phyloP scores from a whole-genome alignment of 1,140 invertebrate genomes.

The Notospermus geniculatus region DNA sequence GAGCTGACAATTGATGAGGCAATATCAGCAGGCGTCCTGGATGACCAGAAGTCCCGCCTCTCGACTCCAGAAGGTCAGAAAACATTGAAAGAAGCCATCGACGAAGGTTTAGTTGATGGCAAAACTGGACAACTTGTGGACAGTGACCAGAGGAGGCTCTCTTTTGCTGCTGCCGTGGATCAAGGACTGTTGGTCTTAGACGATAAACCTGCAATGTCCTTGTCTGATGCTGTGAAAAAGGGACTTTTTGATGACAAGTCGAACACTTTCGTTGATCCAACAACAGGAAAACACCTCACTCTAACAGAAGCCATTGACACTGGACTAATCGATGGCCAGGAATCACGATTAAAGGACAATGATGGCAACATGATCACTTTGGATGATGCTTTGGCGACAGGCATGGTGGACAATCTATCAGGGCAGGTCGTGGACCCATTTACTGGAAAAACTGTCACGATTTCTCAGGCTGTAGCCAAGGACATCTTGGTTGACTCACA shows the following conservation, averaged over 20 bases:
- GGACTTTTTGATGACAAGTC: slow-evolving; percentile 74
- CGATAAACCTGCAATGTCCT: slow-evolving; percentile 58
- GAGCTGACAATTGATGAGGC: slow-evolving; percentile 14
- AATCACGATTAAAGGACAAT: slow-evolving; percentile 36
- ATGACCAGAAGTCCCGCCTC: slow-evolving; percentile 5
- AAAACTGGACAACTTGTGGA: slow-evolving; percentile 72
- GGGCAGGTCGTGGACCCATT: slow-evolving; percentile 17
- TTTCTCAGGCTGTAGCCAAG: neutral
- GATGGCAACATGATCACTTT: slow-evolving; percentile 40
- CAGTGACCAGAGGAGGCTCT: no score
- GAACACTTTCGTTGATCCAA: slow-evolving; percentile 67
- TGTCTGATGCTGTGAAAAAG: slow-evolving; percentile 49
- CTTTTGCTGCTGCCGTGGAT: slow-evolving; percentile 67
- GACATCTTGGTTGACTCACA: neutral
- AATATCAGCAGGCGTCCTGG: slow-evolving; percentile 49
- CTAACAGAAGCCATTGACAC: slow-evolving; percentile 65
- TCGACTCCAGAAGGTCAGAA: slow-evolving; percentile 11
- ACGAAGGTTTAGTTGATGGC: slow-evolving; percentile 71
- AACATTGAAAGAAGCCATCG: slow-evolving; percentile 63
- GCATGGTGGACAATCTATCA: slow-evolving; percentile 11
- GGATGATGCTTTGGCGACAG: slow-evolving; percentile 40
- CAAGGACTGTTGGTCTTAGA: slow-evolving; percentile 68
- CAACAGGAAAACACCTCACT: slow-evolving; percentile 48
- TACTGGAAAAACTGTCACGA: slow-evolving; percentile 1
- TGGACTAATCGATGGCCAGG: slow-evolving; percentile 40